Conservation (phyloP, 2,888 invertebrate species). For the Clepsis dumicolana region DNA sequence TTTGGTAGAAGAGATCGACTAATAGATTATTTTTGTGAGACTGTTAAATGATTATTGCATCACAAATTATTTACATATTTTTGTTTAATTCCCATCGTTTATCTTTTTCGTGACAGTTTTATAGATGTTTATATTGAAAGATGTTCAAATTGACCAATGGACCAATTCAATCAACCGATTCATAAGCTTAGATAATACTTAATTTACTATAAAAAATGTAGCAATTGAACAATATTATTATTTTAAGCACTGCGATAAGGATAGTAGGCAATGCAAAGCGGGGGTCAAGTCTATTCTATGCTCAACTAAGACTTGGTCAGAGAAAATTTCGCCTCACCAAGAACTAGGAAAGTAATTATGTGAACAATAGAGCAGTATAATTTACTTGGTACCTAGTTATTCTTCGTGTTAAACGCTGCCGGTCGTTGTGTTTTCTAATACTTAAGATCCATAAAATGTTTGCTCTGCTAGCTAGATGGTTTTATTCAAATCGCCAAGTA, state of each 20-base stretch:
- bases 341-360: slow-evolving; percentile 47
- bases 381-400: slow-evolving; percentile 40
- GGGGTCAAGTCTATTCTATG: slow-evolving; percentile 23
- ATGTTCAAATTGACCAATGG: neutral
- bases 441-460: slow-evolving; percentile 66
- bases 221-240: too few relatives aligned
- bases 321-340: slow-evolving; percentile 38
- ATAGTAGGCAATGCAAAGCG: neutral
- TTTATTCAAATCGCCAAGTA: slow-evolving; percentile 73
- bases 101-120: neutral
- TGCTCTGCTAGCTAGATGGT: slow-evolving; percentile 65
- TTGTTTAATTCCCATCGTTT: neutral
- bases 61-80: slow-evolving; percentile 5
- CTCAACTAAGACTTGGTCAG: slow-evolving; percentile 29
- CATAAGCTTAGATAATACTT: too few relatives aligned
- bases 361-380: slow-evolving; percentile 46
- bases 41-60: slow-evolving; percentile 18
- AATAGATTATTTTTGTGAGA: slow-evolving; percentile 9
- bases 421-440: slow-evolving; percentile 59
- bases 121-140: neutral
- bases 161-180: too few relatives aligned
- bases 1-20: slow-evolving; percentile 3
- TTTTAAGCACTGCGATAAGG: too few relatives aligned
- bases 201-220: too few relatives aligned
- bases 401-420: slow-evolving; percentile 46